Conservation (phyloP, 2,888 invertebrate genomes). For the Pristionchus entomophagus region DNA sequence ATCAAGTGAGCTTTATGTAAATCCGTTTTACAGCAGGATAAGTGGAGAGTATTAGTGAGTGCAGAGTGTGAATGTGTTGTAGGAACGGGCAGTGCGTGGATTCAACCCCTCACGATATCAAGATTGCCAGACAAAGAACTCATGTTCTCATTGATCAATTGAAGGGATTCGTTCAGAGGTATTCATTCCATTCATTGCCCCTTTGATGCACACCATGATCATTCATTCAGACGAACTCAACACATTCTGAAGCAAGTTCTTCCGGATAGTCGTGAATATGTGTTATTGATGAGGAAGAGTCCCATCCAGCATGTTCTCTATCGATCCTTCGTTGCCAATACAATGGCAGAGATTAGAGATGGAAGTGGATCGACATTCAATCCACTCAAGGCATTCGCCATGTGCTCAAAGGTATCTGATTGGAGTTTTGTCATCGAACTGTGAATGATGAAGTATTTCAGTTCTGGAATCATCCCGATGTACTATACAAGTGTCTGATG, state of each 20-base stretch:
- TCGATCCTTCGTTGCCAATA: slow-evolving; percentile 86
- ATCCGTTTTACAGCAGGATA: not conserved
- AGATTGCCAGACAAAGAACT: slow-evolving; percentile 93
- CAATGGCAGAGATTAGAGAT: slow-evolving; percentile 78
- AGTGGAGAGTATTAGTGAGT: not conserved
- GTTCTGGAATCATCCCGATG: slow-evolving; percentile 80
- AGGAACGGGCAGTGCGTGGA: slow-evolving; percentile 96
- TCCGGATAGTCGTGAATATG: slow-evolving; percentile 95
- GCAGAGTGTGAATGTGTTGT: not conserved
- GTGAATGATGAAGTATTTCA: slow-evolving; percentile 59
- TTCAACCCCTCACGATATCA: slow-evolving; percentile 92
- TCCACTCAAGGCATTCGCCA: slow-evolving; percentile 96
- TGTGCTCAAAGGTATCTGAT: slow-evolving; percentile 88
- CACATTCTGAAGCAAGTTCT: slow-evolving; percentile 91
- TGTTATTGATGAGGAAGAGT: slow-evolving; percentile 91
- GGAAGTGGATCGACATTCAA: slow-evolving; percentile 81
- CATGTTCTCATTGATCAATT: slow-evolving; percentile 94
- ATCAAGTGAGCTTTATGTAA: slow-evolving; percentile 81
- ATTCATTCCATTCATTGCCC: not conserved
- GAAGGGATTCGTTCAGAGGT: slow-evolving; percentile 95
- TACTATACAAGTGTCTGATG: slow-evolving; percentile 71
- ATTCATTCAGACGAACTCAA: slow-evolving; percentile 85
- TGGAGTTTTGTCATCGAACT: not conserved
- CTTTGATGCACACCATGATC: not conserved
- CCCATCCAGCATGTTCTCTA: slow-evolving; percentile 91